These are phyloP conservation scores for Orthonychiurus folsomi DNA, from an alignment of 2,888 invertebrate genomes.

Conservation along the genomic window DNA sequence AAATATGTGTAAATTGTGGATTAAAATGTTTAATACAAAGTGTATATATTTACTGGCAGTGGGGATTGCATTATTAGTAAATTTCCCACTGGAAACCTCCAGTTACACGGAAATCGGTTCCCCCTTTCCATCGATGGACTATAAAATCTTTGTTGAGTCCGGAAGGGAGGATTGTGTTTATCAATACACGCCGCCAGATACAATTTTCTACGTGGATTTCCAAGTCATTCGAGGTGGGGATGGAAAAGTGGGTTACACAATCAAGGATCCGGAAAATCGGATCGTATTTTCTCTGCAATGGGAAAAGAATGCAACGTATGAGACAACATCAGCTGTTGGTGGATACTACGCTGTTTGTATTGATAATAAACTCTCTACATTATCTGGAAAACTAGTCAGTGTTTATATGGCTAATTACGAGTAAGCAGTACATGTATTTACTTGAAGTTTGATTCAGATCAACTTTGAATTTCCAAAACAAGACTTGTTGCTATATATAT, in stretches of 20 bases:
- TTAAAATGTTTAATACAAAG: too few relatives aligned
- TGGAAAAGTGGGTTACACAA: constrained; percentile 63
- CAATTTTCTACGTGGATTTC: constrained; percentile 50
- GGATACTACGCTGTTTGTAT: constrained; percentile 11
- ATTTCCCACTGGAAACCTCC: too few relatives aligned
- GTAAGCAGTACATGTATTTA: constrained; percentile 5
- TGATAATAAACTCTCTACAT: constrained; percentile 10
- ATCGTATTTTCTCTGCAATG: constrained; percentile 6
- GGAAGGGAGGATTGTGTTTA: constrained; percentile 91
- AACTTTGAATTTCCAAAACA: background rate
- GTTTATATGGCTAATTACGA: constrained; percentile 4
- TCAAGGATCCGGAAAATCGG: constrained; percentile 5
- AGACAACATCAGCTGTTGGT: background rate
- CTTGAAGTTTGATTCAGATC: too few relatives aligned
- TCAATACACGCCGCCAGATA: constrained; percentile 84
- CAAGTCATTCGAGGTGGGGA: constrained; percentile 87
- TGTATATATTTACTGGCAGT: too few relatives aligned
- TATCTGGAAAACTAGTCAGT: constrained; percentile 13
- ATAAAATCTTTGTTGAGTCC: constrained; percentile 89
- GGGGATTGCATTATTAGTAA: too few relatives aligned
- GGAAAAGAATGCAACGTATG: constrained; percentile 6
- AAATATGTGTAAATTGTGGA: too few relatives aligned
- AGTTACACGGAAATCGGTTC: background rate
- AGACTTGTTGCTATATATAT: background rate
- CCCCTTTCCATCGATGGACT: constrained; percentile 44